Conservation (phyloP, 2,113 vertebrate species). For the Ptilonorhynchus violaceus region DNA sequence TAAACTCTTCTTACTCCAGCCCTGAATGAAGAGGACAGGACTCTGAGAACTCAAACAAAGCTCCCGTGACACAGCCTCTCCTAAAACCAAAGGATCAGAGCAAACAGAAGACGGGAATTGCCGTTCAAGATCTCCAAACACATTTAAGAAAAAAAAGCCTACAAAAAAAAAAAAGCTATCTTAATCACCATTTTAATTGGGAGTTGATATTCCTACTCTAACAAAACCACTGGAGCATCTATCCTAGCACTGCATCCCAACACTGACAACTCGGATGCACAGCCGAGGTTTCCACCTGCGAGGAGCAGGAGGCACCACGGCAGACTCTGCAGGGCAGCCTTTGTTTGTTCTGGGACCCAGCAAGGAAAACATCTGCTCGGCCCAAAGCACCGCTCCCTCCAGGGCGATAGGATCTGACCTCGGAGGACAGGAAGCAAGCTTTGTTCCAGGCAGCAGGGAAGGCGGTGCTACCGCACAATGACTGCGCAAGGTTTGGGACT, state of each 20-base stretch:
- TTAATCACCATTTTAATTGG: background rate
- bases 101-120: background rate
- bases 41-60: background rate
- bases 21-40: background rate
- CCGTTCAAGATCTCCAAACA: background rate
- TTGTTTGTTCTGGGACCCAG: background rate
- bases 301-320: fast-evolving
- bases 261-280: background rate
- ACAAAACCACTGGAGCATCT: background rate
- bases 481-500: fast-evolving
- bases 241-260: background rate
- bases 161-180: background rate
- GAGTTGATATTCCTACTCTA: background rate
- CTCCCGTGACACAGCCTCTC: background rate
- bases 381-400: background rate
- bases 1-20: background rate
- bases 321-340: background rate
- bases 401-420: background rate
- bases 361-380: background rate
- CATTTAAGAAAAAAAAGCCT: background rate
- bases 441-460: background rate
- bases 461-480: background rate
- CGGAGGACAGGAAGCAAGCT: background rate
- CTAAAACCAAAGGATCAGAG: background rate
- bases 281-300: background rate